These are phyloP conservation scores for Pectinophora gossypiella DNA, from an alignment of 1,140 invertebrate genomes.

Conservation along the genomic window DNA sequence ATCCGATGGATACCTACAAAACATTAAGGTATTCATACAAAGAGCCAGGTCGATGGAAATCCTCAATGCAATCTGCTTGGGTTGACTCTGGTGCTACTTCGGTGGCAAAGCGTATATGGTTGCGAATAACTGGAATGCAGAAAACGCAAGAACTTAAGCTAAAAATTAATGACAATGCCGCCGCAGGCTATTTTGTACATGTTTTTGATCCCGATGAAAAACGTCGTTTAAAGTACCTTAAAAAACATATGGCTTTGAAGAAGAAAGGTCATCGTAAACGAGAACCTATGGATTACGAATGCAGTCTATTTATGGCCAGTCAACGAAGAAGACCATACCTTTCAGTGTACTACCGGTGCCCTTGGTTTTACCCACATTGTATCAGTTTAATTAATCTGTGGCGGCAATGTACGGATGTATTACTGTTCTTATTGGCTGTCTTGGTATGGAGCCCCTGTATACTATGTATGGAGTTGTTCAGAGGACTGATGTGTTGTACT, in stretches of 20 bases:
- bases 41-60: no score
- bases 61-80: no score
- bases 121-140: no score
- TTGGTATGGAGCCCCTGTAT: constrained; percentile 46
- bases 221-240: no score
- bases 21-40: not conserved
- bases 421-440: constrained; percentile 38
- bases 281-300: constrained; percentile 30
- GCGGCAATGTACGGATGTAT: constrained; percentile 33
- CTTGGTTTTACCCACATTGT: constrained; percentile 38
- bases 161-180: no score
- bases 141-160: no score
- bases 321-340: constrained; percentile 31
- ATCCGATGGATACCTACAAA: not conserved
- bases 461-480: constrained; percentile 34
- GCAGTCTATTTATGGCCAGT: constrained; percentile 37
- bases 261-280: no score
- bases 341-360: constrained; percentile 31
- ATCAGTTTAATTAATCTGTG: constrained; percentile 27
- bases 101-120: no score
- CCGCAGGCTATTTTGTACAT: no score
- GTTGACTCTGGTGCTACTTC: no score
- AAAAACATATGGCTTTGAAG: no score
- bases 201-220: no score
- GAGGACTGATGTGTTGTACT: constrained; percentile 39